Percentiles rank a stretch among this genome's conserved stretches.
Evolutionary conservation across 2,888 invertebrate species (phyloP).

Genomic region (Esperia sulphurella): DNA sequence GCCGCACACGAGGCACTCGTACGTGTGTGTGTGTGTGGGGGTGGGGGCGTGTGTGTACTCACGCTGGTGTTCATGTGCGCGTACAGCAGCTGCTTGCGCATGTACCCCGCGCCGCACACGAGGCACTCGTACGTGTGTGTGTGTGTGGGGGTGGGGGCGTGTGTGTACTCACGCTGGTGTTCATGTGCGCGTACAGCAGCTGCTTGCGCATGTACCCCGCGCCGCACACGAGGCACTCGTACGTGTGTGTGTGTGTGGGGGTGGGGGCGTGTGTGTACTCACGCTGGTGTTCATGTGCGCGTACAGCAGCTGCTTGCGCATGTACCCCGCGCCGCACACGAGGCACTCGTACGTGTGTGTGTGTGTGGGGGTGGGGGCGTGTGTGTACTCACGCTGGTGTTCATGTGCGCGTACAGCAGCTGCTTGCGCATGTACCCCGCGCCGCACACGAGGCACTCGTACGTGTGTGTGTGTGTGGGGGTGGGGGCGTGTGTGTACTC

Average conservation of each 20-base stretch:
- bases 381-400: constrained; percentile 68
- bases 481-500: constrained; percentile 15
- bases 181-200: constrained; percentile 87
- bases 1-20: constrained; percentile 89
- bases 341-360: constrained; percentile 84
- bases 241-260: constrained; percentile 53
- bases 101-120: constrained; percentile 89
- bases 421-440: constrained; percentile 92
- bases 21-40: constrained; percentile 53
- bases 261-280: constrained; percentile 15
- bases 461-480: constrained; percentile 53
- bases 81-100: constrained; percentile 89
- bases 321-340: constrained; percentile 89
- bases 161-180: constrained; percentile 68
- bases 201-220: constrained; percentile 92
- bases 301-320: constrained; percentile 89
- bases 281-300: constrained; percentile 86
- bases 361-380: background rate
- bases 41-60: constrained; percentile 15
- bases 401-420: constrained; percentile 87
- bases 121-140: constrained; percentile 84
- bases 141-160: background rate
- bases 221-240: constrained; percentile 89
- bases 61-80: constrained; percentile 86
- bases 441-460: constrained; percentile 89